Conservation (phyloP, 2,113 vertebrate species). For the Microcebus murinus region DNA sequence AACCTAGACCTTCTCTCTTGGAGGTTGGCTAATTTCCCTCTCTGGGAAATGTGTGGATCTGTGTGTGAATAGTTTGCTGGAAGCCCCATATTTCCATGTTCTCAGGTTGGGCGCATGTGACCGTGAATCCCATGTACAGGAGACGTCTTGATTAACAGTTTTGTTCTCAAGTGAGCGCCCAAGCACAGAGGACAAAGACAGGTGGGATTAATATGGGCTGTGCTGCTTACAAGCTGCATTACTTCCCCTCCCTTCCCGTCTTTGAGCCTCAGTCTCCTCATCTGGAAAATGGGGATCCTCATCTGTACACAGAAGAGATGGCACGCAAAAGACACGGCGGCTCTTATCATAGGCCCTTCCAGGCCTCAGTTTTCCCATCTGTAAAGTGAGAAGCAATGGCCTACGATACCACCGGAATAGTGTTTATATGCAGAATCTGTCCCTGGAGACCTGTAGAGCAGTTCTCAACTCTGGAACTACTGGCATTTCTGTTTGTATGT, state of each 20-base stretch:
- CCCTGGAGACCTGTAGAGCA: neutral
- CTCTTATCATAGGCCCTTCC: neutral
- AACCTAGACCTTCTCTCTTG: neutral
- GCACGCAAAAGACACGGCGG: neutral
- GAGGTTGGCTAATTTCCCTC: neutral
- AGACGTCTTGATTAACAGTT: neutral
- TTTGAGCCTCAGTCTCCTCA: neutral
- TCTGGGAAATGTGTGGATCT: neutral
- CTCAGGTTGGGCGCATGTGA: neutral
- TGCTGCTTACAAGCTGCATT: neutral
- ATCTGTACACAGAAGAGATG: neutral
- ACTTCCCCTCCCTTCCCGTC: neutral
- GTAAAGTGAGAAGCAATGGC: neutral
- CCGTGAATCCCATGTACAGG: neutral
- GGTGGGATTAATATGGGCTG: neutral
- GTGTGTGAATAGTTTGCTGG: neutral
- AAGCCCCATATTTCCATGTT: neutral
- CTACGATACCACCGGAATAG: neutral
- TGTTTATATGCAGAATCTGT: neutral
- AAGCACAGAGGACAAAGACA: neutral
- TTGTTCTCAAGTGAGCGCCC: neutral
- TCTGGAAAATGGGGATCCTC: constrained; percentile 3
- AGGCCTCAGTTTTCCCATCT: neutral
- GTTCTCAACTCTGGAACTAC: neutral
- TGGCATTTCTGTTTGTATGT: neutral